Base-by-base conservation (phyloP, 1,140 invertebrate genomes). In the Branchinecta lindahli region DNA sequence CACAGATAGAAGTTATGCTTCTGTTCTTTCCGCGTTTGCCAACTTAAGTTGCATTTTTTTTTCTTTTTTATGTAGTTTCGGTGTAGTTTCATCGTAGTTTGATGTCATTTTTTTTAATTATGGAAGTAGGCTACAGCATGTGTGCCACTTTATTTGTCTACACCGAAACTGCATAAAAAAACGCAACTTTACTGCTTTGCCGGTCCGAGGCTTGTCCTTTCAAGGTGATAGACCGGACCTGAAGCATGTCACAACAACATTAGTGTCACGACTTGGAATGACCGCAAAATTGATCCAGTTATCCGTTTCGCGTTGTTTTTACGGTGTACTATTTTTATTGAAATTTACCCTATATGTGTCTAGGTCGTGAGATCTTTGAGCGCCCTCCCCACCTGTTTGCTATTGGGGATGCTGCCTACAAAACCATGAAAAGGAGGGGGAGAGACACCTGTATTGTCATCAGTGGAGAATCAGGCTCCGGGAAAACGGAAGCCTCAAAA, bases 401-500 rank as follows among this genome's bases (percentile, higher is more conserved):
- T 9, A 91, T 96, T 66, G 93, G 94, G 0, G 94, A 97, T 74
- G 78, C 82, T 3, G 93, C 94, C n/a, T 94, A 96, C 79, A 86
- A 88, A 78, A 88, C 90, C 68, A 89, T 97, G 81, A 90, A 94
- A 78, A 87, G 94, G 76, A 87, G 87, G 76, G 87, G 90, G 21
- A 85, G 86, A 74, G 93, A 97, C 79, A 96, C 93, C 8, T 97
- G 94, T 77, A 96, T 98, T 70, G 90, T 98, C 7, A 98, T 97
- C 78, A 89, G 92, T 69, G 94, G 95, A 8, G 95, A 98, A 79
- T 96, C 92, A 8, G 94, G 95, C 7, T 88, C 92, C 45, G 96
- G 95, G 46, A 98, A 98, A 81, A 98, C 96, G 8, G 96, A 98
- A 81, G 93, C 94, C 0, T 96, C 93, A 44, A 98, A 98, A 83